These are phyloP conservation scores for Tauraco hartlaubi DNA, from an alignment of 2,797 vertebrate genomes.

Conservation along the genomic window DNA sequence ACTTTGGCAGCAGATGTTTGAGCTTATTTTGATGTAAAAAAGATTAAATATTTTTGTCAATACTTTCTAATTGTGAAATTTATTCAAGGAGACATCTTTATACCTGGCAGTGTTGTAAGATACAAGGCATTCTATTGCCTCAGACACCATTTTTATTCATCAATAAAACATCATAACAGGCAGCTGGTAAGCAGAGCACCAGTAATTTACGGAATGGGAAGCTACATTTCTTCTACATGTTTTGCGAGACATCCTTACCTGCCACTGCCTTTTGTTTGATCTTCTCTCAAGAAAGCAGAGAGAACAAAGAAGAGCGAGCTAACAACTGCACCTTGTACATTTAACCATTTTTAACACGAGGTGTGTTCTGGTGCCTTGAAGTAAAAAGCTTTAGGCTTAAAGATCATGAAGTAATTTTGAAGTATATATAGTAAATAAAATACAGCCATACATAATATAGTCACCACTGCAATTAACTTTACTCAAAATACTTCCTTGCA, in stretches of 20 bases:
- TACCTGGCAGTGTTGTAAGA: constrained; percentile 39
- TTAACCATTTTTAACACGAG: background rate
- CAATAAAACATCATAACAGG: constrained; percentile 72
- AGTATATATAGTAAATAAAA: constrained; percentile 12
- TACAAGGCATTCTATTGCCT: constrained; percentile 18
- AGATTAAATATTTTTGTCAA: constrained; percentile 73
- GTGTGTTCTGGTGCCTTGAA: background rate
- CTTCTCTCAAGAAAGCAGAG: constrained; percentile 33
- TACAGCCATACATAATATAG: background rate
- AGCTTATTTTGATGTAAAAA: constrained; percentile 73
- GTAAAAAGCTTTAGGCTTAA: background rate
- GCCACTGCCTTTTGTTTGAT: constrained; percentile 57
- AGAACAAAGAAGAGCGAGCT: constrained; percentile 34
- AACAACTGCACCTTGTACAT: background rate
- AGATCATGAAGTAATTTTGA: constrained; percentile 6
- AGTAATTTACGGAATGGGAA: constrained; percentile 68
- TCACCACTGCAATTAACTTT: background rate
- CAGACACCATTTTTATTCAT: constrained; percentile 71
- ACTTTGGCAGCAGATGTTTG: constrained; percentile 70
- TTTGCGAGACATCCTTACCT: constrained; percentile 68
- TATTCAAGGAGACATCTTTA: constrained; percentile 63
- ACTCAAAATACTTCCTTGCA: constrained; percentile 12
- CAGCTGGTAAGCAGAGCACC: constrained; percentile 53
- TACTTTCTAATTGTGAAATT: constrained; percentile 72
- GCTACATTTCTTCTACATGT: constrained; percentile 33